These are phyloP conservation scores for Noctuana brunneofusca DNA, from an alignment of 2,888 invertebrate genomes.

Conservation along the genomic window DNA sequence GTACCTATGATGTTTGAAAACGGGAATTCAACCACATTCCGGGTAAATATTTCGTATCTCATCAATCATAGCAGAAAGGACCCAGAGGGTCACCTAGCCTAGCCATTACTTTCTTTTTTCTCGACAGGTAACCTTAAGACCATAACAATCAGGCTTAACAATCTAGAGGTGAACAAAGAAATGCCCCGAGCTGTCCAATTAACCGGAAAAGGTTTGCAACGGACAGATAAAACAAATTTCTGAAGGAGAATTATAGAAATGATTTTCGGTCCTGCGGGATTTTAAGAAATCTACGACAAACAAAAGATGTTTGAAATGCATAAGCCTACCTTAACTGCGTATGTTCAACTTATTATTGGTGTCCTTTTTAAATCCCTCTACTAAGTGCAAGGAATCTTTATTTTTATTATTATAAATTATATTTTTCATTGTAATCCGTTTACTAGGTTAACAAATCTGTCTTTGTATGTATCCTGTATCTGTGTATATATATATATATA, in stretches of 20 bases:
- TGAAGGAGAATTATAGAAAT: conserved; percentile 1
- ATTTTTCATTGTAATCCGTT: too few species aligned
- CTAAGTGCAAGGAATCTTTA: background rate
- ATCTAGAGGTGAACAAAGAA: conserved; percentile 20
- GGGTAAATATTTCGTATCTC: background rate
- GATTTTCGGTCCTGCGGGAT: conserved; percentile 11
- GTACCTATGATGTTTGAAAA: background rate
- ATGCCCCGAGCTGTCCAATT: conserved; percentile 17
- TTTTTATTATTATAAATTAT: too few species aligned
- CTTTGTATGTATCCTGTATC: too few species aligned
- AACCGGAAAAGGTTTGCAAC: conserved; percentile 7
- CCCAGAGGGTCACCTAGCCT: conserved; percentile 10
- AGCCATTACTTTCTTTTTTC: conserved; percentile 36
- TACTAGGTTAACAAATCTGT: too few species aligned
- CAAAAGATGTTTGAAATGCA: background rate
- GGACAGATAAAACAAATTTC: background rate
- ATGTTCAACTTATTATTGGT: too few species aligned
- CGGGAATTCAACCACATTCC: conserved; percentile 1
- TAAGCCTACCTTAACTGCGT: too few species aligned
- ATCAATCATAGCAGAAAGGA: conserved; percentile 8
- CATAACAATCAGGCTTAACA: conserved; percentile 33
- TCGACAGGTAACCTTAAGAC: conserved; percentile 38
- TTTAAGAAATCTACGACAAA: background rate
- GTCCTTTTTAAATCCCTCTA: background rate
- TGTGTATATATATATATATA: too few species aligned